Evolutionary conservation across 1,140 invertebrate genomes (phyloP).

Genomic region (Drosophila kanapiae): DNA sequence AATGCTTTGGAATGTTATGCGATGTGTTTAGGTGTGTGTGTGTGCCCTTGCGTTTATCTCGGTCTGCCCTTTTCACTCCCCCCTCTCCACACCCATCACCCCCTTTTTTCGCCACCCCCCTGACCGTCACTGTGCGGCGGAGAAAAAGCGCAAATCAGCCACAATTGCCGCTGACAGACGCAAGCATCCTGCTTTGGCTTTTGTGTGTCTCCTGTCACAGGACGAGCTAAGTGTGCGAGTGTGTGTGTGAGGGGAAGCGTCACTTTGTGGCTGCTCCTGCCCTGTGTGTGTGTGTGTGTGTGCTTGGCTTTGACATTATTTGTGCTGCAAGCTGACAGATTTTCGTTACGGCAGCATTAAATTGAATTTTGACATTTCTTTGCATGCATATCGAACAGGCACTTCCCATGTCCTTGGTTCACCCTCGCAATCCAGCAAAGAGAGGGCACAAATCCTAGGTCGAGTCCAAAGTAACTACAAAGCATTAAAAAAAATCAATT

Average conservation of each 20-base stretch:
- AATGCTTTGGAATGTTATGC: constrained; percentile 63
- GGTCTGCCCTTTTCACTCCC: not conserved
- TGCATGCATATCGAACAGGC: constrained; percentile 56
- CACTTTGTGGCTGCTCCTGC: constrained; percentile 38
- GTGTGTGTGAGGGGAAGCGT: constrained; percentile 25
- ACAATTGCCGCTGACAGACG: constrained; percentile 80
- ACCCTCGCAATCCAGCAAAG: constrained; percentile 3
- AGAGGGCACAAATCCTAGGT: not conserved
- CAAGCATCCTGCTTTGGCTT: constrained; percentile 69
- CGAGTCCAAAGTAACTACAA: not conserved
- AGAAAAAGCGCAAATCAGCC: constrained; percentile 80
- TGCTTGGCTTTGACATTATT: constrained; percentile 78
- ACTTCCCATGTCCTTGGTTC: not conserved
- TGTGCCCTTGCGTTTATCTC: constrained; percentile 46
- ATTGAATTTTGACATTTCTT: constrained; percentile 83
- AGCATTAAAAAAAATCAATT: not conserved
- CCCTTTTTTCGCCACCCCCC: not conserved
- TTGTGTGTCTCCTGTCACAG: constrained; percentile 58
- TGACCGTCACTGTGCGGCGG: constrained; percentile 16
- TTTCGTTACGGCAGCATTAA: constrained; percentile 78
- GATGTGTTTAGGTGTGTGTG: constrained; percentile 19
- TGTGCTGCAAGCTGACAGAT: constrained; percentile 82
- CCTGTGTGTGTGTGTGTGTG: constrained; percentile 24
- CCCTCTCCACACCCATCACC: not conserved
- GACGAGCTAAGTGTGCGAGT: constrained; percentile 4